Evolutionary conservation across 2,797 vertebrate genomes (phyloP).

Genomic region (Chelon labrosus): DNA sequence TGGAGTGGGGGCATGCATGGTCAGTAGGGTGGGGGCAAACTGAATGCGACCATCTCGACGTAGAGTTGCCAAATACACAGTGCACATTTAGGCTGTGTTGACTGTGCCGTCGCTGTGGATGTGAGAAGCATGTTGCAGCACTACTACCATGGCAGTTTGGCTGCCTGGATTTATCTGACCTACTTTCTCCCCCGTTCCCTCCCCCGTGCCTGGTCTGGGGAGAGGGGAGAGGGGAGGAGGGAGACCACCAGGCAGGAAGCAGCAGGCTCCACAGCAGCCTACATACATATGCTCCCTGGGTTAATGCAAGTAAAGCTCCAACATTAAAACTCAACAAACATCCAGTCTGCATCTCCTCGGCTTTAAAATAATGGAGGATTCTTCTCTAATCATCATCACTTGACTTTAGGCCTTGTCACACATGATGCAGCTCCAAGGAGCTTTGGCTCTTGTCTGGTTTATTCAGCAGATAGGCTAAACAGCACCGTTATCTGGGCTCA

Average conservation of each 20-base stretch:
- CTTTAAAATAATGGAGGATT: background rate
- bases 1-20: background rate
- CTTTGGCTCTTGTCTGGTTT: conserved; percentile 13
- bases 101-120: conserved; percentile 28
- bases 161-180: conserved; percentile 82
- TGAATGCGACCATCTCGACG: conserved; percentile 17
- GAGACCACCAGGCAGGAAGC: conserved; percentile 77
- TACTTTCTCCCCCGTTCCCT: conserved; percentile 76
- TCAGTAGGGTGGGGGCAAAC: background rate
- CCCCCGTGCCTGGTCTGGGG: conserved; percentile 56
- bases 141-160: conserved; percentile 63
- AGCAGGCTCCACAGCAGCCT: conserved; percentile 51
- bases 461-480: conserved; percentile 41
- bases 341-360: no score
- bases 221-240: conserved; percentile 60
- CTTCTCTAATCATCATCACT: conserved; percentile 10
- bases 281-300: conserved; percentile 61
- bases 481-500: conserved; percentile 61
- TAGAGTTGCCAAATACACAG: conserved; percentile 39
- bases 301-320: conserved; percentile 13
- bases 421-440: conserved; percentile 19
- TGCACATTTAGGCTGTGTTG: conserved; percentile 34
- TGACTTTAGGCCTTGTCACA: conserved; percentile 30
- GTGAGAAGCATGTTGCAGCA: conserved; percentile 48
- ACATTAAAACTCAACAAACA: background rate